Base-by-base conservation (phyloP, 2,113 vertebrate genomes). In the Scomber japonicus region DNA sequence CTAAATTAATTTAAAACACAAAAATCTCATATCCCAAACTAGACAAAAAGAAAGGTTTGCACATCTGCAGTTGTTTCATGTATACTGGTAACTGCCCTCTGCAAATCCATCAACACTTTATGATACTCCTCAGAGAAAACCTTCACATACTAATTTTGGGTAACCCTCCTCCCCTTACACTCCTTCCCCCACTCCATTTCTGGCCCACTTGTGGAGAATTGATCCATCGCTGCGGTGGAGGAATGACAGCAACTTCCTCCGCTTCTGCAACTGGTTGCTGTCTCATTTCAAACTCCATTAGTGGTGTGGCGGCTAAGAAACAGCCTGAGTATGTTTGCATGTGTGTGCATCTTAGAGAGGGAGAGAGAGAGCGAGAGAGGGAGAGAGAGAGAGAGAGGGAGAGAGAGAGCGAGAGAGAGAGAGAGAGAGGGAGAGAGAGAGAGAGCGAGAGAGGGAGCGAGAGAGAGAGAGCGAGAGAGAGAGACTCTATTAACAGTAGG, bases 241-340 rank as follows among this genome's bases (percentile, higher is more conserved):
- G 24, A 74, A 19, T 84, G 82, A 86, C 77, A 78, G 62, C 56
- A 15, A 76, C 83, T 83, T 92, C 85, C 87, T 86, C 65, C 67
- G 51, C 61, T 67, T 60, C 62, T 57, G 65, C 69, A 67, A 85
- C 54, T 69, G 70, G 64, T 65, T 63, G 66, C 54, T 59, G 13
- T 73, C 73, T 66, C 31, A 64, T 71, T 81, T 88, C 78, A 88
- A 78, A 66, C 49, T 64, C 63, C 51, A 73, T 91, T 89, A 78
- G 66, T 24, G 11, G 27, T 24, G 3, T 14, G 53, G 27, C 13
- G 16, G 72, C 46, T 21, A 40, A 60, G 59, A 80, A 53, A 27
- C 46, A 46, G 21, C 7, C 44, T 17, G 7, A 57, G 76, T 70
- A 64, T 55, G 70, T 53, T 65, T 59, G 8, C 68, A 35, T 2